Evolutionary conservation across 2,888 invertebrate species (phyloP).

Genomic region (Callinectes sapidus): DNA sequence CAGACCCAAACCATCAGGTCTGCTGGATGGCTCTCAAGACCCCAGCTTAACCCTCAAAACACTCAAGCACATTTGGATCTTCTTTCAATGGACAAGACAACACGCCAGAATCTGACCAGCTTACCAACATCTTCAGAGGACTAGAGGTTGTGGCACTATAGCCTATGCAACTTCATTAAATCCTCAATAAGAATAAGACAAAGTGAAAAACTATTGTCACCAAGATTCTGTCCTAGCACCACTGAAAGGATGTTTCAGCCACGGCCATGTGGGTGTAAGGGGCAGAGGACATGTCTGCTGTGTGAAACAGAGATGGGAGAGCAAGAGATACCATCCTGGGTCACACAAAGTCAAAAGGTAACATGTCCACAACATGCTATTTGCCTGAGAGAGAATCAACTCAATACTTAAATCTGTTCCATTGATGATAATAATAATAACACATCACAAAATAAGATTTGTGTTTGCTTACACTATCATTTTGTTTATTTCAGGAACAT

Average conservation of each 20-base stretch:
- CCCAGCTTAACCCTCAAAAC: not conserved
- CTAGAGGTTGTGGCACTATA: not conserved
- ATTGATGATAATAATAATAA: too few relatives aligned
- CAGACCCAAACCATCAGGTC: too few relatives aligned
- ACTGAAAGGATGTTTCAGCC: conserved; percentile 61
- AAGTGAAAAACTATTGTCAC: not conserved
- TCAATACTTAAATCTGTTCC: too few relatives aligned
- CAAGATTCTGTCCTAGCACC: not conserved
- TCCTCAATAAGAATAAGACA: not conserved
- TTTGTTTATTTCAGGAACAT: conserved; percentile 51
- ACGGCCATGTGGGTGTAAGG: conserved; percentile 90
- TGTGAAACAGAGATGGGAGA: conserved; percentile 80
- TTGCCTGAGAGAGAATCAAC: not conserved
- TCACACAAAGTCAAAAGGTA: conserved; percentile 48
- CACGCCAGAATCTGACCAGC: not conserved
- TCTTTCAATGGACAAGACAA: not conserved
- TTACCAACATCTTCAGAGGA: not conserved
- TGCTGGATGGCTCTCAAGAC: too few relatives aligned
- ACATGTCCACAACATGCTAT: not conserved
- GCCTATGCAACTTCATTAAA: not conserved
- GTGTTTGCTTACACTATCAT: not conserved
- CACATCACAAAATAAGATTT: not conserved
- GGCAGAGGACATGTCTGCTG: conserved; percentile 89
- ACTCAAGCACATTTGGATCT: not conserved
- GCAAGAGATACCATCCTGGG: conserved; percentile 7